phyloP scores from a whole-genome alignment of 1,140 invertebrate genomes.

The Hypsibius dujardini region DNA sequence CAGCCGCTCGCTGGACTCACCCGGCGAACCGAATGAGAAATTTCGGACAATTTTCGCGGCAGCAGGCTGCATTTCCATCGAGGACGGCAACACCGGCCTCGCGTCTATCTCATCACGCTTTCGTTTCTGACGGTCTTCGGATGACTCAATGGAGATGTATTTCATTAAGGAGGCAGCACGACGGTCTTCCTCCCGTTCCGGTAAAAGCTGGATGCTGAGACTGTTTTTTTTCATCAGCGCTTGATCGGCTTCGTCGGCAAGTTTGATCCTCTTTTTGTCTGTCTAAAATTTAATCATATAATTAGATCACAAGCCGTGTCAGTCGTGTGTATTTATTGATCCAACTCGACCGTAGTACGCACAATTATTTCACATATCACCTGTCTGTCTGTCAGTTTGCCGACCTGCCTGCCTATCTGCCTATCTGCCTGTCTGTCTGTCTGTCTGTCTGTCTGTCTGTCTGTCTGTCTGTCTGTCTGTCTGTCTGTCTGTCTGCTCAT shows the following conservation, averaged over 20 bases:
- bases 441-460: too few species aligned
- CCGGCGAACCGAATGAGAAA: neutral
- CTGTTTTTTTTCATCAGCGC: neutral
- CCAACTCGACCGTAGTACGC: too few species aligned
- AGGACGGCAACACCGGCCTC: constrained; percentile 6
- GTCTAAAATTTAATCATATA: neutral
- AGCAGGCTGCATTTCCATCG: neutral
- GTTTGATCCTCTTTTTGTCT: constrained; percentile 1
- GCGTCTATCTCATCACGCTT: constrained; percentile 4
- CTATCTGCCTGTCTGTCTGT: too few species aligned
- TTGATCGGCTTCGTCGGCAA: constrained; percentile 16
- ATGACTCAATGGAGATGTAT: neutral
- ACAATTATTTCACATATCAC: too few species aligned
- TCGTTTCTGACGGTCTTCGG: constrained; percentile 2
- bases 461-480: too few species aligned
- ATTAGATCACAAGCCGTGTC: too few species aligned
- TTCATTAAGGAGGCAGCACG: constrained; percentile 11
- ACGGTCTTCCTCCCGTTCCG: constrained; percentile 10
- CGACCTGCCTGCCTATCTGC: too few species aligned
- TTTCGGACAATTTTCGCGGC: neutral
- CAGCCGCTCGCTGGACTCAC: too few species aligned
- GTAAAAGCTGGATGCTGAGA: constrained; percentile 8
- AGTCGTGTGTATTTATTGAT: too few species aligned
- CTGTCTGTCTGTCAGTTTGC: too few species aligned
- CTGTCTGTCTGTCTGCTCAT: too few species aligned